phyloP scores from a whole-genome alignment of 2,797 vertebrate genomes.

The Pteronotus mesoamericanus region DNA sequence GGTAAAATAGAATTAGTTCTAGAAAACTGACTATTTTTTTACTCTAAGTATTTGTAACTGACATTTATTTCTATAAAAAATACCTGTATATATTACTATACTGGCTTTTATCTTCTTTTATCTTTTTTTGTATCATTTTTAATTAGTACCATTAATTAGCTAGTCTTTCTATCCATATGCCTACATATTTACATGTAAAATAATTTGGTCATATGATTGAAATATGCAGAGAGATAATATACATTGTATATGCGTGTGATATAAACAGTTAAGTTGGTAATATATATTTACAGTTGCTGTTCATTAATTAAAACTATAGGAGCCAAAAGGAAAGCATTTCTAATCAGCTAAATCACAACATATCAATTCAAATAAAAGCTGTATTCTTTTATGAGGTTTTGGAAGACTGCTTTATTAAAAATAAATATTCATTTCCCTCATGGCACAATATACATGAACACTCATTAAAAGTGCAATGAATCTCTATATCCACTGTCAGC shows the following conservation, averaged over 20 bases:
- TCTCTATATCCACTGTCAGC: background rate
- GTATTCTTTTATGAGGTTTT: background rate
- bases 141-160: background rate
- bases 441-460: background rate
- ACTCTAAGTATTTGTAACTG: background rate
- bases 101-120: background rate
- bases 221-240: background rate
- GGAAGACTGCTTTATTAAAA: background rate
- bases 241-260: background rate
- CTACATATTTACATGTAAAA: background rate
- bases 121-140: background rate
- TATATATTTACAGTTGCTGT: background rate
- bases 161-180: background rate
- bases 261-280: background rate
- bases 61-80: background rate
- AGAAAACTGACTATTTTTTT: background rate
- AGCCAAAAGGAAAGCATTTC: background rate
- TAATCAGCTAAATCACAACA: background rate
- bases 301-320: background rate
- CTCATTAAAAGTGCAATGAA: background rate
- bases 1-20: background rate
- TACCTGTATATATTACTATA: background rate
- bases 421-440: slow-evolving; percentile 3
- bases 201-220: background rate
- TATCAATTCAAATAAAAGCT: background rate